Evolutionary conservation across 2,113 vertebrate species (phyloP).

Genomic region (Ranitomeya imitator): DNA sequence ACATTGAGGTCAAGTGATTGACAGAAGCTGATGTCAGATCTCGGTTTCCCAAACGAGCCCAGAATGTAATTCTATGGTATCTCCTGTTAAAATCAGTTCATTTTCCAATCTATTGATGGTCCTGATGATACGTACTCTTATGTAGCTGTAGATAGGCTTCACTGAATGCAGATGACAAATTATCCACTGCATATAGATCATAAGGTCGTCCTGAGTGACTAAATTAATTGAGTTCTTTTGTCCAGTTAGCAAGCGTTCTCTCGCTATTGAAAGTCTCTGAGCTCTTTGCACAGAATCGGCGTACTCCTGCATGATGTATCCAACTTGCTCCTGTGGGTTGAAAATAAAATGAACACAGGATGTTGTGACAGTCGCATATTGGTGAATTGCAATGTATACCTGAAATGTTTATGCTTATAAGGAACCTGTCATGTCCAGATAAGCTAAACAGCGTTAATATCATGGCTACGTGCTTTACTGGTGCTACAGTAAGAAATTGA

Average conservation of each 20-base stretch:
- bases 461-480: too few relatives aligned
- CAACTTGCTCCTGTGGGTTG: conserved; percentile 67
- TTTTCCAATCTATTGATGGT: background rate
- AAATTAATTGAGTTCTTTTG: conserved; percentile 61
- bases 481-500: too few relatives aligned
- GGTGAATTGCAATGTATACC: background rate
- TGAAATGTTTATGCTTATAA: background rate
- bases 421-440: too few relatives aligned
- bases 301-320: conserved; percentile 70
- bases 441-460: too few relatives aligned
- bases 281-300: conserved; percentile 71
- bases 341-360: background rate
- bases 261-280: conserved; percentile 68
- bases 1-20: too few relatives aligned
- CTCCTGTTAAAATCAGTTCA: too few relatives aligned
- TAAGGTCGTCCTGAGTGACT: conserved; percentile 71
- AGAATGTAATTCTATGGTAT: too few relatives aligned
- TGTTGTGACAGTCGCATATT: background rate
- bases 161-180: conserved; percentile 74
- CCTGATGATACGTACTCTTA: conserved; percentile 65
- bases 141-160: conserved; percentile 69
- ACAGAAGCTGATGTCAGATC: too few relatives aligned
- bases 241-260: conserved; percentile 69
- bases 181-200: conserved; percentile 73
- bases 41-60: too few relatives aligned